Evolutionary conservation across 2,113 vertebrate genomes (phyloP), one percentile per base, ranked within the genome.

Genomic region (Serilophus lunatus): DNA sequence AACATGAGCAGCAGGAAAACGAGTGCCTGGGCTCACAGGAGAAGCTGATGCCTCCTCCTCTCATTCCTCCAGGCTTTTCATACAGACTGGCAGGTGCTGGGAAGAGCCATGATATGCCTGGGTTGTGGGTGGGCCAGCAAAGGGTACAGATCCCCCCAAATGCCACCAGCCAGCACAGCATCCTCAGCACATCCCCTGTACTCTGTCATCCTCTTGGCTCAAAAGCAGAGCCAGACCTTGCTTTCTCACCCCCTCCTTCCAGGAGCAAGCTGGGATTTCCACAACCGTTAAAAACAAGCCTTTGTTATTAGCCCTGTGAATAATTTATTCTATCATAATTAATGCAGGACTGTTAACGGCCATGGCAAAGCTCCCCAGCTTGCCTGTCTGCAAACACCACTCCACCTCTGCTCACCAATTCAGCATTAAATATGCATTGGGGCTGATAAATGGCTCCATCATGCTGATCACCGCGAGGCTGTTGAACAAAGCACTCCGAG

Each of bases 251-350:
- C 40, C 18, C 16, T 7, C 8, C 54, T 82, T 33, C 31, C 17
- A 23, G 38, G n/a, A 76, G 40, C 63, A 69, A 47, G 69, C 60
- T 22, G 72, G 53, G n/a, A 78, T 86, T 93, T 94, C 76, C 74
- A 75, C 17, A 64, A 8, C 76, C 5, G 6, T 95, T 78, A 61
- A 87, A 96, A 97, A 63, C 83, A 65, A 75, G 82, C 14, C 51
- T 96, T 90, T 71, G 45, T 94, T 96, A 92, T 96, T 85, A 69
- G 61, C 74, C 69, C 50, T 7, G 65, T 95, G 94, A 92, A 88
- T 95, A 94, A 95, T 95, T 95, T 90, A 92, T 84, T 65, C 92
- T 57, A 13, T 24, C 70, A 78, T 75, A 71, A 94, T 90, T 94
- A 97, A 94, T 90, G 90, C 87, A 75, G 51, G 29, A 35, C 5